phyloP scores from a whole-genome alignment of 1,140 invertebrate genomes.

The Copidosoma floridanum region DNA sequence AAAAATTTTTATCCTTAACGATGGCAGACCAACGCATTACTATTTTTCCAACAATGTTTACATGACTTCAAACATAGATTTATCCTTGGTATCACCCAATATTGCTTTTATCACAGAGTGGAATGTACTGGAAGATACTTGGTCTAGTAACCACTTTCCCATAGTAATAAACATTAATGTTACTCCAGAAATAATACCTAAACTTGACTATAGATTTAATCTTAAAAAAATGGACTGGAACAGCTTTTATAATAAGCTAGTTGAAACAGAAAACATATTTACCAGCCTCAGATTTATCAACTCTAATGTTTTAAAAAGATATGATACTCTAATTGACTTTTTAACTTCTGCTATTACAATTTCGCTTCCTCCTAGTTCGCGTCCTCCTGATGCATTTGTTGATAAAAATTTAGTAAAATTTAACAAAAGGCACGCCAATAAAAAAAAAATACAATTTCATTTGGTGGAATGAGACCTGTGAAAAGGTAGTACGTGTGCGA shows the following conservation, averaged over 20 bases:
- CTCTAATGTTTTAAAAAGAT: background rate
- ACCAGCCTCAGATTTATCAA: no score
- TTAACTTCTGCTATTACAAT: no score
- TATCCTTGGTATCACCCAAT: background rate
- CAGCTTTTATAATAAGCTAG: background rate
- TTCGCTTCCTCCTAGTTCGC: no score
- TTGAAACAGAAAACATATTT: background rate
- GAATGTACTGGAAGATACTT: background rate
- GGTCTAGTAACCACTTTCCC: background rate
- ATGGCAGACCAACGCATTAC: background rate
- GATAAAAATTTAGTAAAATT: no score
- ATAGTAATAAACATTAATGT: background rate
- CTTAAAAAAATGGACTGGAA: background rate
- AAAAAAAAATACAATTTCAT: background rate
- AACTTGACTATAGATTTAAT: background rate
- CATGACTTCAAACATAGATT: background rate
- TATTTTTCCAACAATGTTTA: background rate
- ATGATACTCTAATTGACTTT: no score
- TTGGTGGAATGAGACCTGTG: background rate
- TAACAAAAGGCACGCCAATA: no score
- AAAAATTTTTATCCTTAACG: no score
- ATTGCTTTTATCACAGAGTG: background rate
- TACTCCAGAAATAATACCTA: background rate
- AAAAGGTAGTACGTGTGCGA: background rate
- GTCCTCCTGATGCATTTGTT: no score